Conservation (phyloP, 2,113 vertebrate species). For the Myotis brandtii region DNA sequence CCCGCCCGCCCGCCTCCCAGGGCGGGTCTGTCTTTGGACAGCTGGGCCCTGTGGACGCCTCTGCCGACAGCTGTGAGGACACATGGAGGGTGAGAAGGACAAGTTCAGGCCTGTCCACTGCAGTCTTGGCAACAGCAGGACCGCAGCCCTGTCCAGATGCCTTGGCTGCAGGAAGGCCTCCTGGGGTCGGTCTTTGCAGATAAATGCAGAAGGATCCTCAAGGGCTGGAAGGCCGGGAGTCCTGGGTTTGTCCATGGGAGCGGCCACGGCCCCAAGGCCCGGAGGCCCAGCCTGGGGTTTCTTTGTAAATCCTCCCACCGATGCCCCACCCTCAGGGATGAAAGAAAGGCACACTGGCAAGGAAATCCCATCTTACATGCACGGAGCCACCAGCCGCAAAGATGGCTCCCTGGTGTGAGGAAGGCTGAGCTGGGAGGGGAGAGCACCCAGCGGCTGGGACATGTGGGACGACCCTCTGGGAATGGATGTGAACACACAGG, state of each 20-base stretch:
- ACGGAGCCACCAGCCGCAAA: fast-evolving
- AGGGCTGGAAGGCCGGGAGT: not conserved
- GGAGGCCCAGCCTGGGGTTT: not conserved
- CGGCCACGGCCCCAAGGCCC: fast-evolving
- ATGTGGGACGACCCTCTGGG: fast-evolving
- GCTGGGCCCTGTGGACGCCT: not conserved
- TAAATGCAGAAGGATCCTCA: fast-evolving
- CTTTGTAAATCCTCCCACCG: not conserved
- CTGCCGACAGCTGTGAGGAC: not conserved
- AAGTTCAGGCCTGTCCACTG: not conserved
- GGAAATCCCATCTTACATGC: fast-evolving
- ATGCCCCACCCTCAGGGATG: fast-evolving
- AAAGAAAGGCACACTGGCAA: not conserved
- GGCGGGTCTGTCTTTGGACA: not conserved
- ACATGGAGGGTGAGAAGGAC: not conserved
- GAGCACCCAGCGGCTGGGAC: fast-evolving
- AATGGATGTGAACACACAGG: not conserved
- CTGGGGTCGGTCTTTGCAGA: not conserved
- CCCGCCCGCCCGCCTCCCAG: not conserved
- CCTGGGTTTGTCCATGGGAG: not conserved
- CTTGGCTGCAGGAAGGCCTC: not conserved
- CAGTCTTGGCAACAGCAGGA: not conserved
- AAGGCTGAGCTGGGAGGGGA: not conserved
- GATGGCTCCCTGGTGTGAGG: not conserved
- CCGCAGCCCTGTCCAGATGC: not conserved